Percentiles rank a stretch among this genome's conserved stretches.
Evolutionary conservation across 2,113 vertebrate species (phyloP).

Genomic region (Natator depressus): DNA sequence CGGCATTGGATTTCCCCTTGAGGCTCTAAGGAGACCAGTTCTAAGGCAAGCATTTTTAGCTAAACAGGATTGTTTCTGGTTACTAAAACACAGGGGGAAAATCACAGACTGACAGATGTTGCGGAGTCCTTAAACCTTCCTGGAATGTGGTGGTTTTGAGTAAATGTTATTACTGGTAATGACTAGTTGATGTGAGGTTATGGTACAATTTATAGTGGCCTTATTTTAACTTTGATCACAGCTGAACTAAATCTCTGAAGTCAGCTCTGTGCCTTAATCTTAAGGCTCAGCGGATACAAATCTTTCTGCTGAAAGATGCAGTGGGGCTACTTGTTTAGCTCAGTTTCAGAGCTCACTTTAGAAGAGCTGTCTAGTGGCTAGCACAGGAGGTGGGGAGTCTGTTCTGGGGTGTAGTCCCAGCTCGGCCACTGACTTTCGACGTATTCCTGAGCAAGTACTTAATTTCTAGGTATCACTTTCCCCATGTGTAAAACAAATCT

Average conservation of each 20-base stretch:
- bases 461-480: neutral
- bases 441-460: neutral
- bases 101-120: conserved; percentile 5
- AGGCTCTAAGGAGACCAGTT: neutral
- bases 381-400: neutral
- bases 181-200: conserved; percentile 55
- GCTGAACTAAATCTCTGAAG: accelerated
- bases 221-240: conserved; percentile 47
- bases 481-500: neutral
- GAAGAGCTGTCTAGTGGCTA: neutral
- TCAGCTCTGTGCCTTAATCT: neutral
- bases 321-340: neutral
- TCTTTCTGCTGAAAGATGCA: neutral
- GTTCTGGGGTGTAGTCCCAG: neutral
- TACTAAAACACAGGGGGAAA: neutral
- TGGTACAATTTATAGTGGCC: neutral
- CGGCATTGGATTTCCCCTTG: neutral
- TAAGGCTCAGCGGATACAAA: neutral
- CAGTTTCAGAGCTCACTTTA: neutral
- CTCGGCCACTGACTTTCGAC: neutral
- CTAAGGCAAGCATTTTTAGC: neutral
- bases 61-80: neutral
- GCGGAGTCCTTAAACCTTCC: conserved; percentile 3
- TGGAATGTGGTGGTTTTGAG: conserved; percentile 32
- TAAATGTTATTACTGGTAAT: neutral